These are phyloP conservation scores for Andrena minutula DNA, from an alignment of 2,888 invertebrate species.

Conservation along the genomic window DNA sequence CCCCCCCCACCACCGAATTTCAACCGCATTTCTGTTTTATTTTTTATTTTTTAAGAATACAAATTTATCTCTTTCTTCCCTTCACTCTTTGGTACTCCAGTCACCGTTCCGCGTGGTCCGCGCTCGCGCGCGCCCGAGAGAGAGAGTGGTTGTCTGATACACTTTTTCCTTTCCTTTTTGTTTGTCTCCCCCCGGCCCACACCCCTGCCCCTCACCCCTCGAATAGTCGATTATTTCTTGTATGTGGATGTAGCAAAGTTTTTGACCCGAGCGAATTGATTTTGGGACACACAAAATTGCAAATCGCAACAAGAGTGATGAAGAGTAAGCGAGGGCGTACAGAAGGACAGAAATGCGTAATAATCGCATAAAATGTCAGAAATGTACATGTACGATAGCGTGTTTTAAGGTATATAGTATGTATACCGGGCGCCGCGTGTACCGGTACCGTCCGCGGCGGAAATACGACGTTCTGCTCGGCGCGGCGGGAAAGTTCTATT, in stretches of 20 bases:
- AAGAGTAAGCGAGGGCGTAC: background rate
- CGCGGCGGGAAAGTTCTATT: background rate
- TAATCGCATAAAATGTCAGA: background rate
- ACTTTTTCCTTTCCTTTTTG: background rate
- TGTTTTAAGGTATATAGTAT: too few relatives aligned
- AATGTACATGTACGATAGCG: background rate
- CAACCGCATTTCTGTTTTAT: too few relatives aligned
- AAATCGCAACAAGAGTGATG: background rate
- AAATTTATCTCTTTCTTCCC: too few relatives aligned
- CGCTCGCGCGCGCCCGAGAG: too few relatives aligned
- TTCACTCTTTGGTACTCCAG: too few relatives aligned
- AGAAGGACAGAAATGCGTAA: background rate
- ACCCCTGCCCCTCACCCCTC: too few relatives aligned
- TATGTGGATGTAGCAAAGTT: background rate
- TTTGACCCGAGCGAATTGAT: slow-evolving; percentile 36
- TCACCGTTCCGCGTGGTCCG: too few relatives aligned
- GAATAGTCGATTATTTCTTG: background rate
- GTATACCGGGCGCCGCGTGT: background rate
- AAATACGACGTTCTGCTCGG: background rate
- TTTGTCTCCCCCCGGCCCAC: background rate
- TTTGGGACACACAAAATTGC: slow-evolving; percentile 47
- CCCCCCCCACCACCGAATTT: too few relatives aligned
- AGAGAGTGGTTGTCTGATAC: background rate
- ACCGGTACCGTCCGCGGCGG: background rate
- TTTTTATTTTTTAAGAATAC: too few relatives aligned